Evolutionary conservation across 2,888 invertebrate species (phyloP).

Genomic region (Margaritifera margaritifera): DNA sequence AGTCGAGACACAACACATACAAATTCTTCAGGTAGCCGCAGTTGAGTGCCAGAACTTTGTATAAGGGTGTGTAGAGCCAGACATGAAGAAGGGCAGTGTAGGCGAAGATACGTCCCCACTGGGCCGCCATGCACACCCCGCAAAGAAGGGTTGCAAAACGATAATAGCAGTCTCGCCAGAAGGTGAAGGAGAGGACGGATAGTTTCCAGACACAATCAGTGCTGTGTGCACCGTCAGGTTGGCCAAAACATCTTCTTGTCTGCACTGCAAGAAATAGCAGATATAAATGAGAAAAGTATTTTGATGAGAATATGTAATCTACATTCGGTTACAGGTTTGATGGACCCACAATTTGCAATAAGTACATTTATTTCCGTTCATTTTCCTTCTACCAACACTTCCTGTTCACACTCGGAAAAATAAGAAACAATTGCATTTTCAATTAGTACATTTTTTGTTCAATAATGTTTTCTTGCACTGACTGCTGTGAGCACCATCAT

Average conservation of each 20-base stretch:
- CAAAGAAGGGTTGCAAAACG: slow-evolving; percentile 79
- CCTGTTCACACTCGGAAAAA: too few relatives aligned
- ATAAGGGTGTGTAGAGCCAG: slow-evolving; percentile 82
- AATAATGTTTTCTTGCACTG: too few relatives aligned
- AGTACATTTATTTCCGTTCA: too few relatives aligned
- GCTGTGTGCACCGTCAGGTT: slow-evolving; percentile 54
- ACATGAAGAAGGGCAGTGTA: slow-evolving; percentile 79
- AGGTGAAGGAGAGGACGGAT: slow-evolving; percentile 78
- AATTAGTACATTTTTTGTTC: too few relatives aligned
- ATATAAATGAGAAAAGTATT: too few relatives aligned
- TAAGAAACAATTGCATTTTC: too few relatives aligned
- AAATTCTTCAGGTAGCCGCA: slow-evolving; percentile 42
- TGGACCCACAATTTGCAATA: too few relatives aligned
- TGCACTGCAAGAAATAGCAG: slow-evolving; percentile 35
- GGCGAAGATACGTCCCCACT: slow-evolving; percentile 72
- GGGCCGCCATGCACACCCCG: slow-evolving; percentile 80
- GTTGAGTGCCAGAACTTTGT: slow-evolving; percentile 80
- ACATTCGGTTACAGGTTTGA: too few relatives aligned
- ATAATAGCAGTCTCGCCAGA: slow-evolving; percentile 81
- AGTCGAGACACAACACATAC: slow-evolving; percentile 76
- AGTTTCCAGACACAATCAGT: slow-evolving; percentile 83
- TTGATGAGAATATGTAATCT: too few relatives aligned
- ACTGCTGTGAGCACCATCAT: too few relatives aligned
- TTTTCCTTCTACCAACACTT: too few relatives aligned
- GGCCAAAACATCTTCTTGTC: slow-evolving; percentile 57